phyloP scores from a whole-genome alignment of 2,113 vertebrate genomes.

The Dipodomys ordii region DNA sequence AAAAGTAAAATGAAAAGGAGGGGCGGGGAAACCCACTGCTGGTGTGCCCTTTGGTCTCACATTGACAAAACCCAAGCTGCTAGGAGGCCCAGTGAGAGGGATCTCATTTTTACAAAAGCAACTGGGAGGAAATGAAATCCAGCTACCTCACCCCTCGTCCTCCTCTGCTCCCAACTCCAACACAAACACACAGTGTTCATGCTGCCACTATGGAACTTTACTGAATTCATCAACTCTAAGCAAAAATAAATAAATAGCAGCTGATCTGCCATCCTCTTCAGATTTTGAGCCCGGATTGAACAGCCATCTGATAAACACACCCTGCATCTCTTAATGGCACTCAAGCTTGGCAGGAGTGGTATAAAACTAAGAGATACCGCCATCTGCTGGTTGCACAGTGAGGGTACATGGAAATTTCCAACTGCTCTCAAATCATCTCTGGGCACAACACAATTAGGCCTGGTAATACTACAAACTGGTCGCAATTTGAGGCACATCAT shows the following conservation, averaged over 20 bases:
- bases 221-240: conserved; percentile 59
- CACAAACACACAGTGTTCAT: conserved; percentile 4
- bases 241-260: conserved; percentile 75
- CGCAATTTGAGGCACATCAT: background rate
- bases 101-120: conserved; percentile 45
- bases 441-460: background rate
- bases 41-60: background rate
- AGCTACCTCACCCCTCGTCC: background rate
- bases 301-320: background rate
- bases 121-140: background rate
- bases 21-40: background rate
- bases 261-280: background rate
- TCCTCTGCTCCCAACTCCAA: background rate
- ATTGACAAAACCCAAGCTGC: background rate
- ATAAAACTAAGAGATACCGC: conserved; percentile 78
- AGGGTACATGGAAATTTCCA: conserved; percentile 80
- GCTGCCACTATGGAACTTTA: conserved; percentile 45
- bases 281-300: background rate
- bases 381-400: conserved; percentile 78
- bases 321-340: background rate
- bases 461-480: fast-evolving
- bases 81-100: background rate
- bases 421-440: fast-evolving
- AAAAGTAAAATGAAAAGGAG: background rate
- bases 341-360: background rate